These are phyloP conservation scores for Ptychoptera albimana DNA, from an alignment of 2,888 invertebrate species.

Conservation along the genomic window DNA sequence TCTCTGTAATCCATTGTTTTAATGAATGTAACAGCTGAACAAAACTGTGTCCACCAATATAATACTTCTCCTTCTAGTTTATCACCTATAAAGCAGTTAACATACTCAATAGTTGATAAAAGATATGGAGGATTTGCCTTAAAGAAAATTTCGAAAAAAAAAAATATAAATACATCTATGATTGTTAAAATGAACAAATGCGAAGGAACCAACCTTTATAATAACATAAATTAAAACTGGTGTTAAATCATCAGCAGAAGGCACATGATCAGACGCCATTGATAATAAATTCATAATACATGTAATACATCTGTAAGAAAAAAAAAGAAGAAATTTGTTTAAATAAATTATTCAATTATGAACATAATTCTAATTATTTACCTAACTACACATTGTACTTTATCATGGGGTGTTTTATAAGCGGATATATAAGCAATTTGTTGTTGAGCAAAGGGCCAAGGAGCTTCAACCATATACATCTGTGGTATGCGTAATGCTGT, in stretches of 20 bases:
- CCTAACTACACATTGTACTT: slow-evolving; percentile 37
- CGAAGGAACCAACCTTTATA: slow-evolving; percentile 51
- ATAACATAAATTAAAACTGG: slow-evolving; percentile 94
- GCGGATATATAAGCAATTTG: slow-evolving; percentile 78
- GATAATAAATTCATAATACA: slow-evolving; percentile 88
- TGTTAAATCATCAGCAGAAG: slow-evolving; percentile 89
- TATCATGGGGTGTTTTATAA: slow-evolving; percentile 80
- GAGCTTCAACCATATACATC: slow-evolving; percentile 77
- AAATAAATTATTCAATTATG: background rate
- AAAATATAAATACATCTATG: background rate
- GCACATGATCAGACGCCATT: slow-evolving; percentile 62
- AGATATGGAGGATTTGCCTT: slow-evolving; percentile 89
- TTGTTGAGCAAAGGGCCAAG: slow-evolving; percentile 89
- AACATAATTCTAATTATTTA: slow-evolving; percentile 11
- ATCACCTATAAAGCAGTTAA: slow-evolving; percentile 77
- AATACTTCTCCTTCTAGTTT: slow-evolving; percentile 77
- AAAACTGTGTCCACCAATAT: slow-evolving; percentile 99
- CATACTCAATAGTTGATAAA: slow-evolving; percentile 90
- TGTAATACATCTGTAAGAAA: slow-evolving; percentile 54
- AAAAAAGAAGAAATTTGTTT: background rate
- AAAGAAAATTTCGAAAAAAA: slow-evolving; percentile 12
- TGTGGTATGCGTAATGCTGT: slow-evolving; percentile 68
- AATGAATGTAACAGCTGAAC: slow-evolving; percentile 91
- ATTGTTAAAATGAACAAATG: background rate
- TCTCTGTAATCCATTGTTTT: slow-evolving; percentile 64